Percentiles rank a stretch among this genome's conserved stretches.
Evolutionary conservation across 2,888 invertebrate species (phyloP).

Genomic region (Heliconius cydno): DNA sequence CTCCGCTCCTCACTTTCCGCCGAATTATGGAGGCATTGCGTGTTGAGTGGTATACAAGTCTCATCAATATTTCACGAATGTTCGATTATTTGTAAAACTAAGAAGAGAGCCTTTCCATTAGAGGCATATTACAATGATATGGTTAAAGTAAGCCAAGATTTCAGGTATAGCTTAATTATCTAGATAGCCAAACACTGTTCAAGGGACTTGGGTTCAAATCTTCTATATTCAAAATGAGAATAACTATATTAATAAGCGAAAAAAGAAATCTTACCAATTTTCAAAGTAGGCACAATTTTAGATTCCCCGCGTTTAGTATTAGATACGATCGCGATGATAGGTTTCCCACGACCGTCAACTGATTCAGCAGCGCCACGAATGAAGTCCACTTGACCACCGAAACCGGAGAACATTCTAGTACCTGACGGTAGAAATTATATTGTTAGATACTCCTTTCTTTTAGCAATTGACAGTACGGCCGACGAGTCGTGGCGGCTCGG

Average conservation of each 20-base stretch:
- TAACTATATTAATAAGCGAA: neutral
- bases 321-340: constrained; percentile 95
- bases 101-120: too few species aligned
- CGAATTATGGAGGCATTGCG: too few species aligned
- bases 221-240: too few species aligned
- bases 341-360: constrained; percentile 93
- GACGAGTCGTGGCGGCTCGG: too few species aligned
- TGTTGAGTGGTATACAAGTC: too few species aligned
- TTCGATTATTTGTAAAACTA: too few species aligned
- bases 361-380: constrained; percentile 94
- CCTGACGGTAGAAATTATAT: constrained; percentile 58
- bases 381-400: constrained; percentile 97
- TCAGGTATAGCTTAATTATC: neutral
- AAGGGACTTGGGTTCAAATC: too few species aligned
- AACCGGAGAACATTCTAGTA: constrained; percentile 90
- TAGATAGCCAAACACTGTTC: neutral
- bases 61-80: too few species aligned
- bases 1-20: neutral
- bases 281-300: constrained; percentile 93
- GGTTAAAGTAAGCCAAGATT: too few species aligned
- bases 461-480: neutral
- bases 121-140: too few species aligned
- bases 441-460: neutral
- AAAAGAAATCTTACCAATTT: constrained; percentile 84
- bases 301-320: constrained; percentile 89